These are phyloP conservation scores for Diorhabda sublineata DNA, from an alignment of 1,140 invertebrate species.

Conservation along the genomic window DNA sequence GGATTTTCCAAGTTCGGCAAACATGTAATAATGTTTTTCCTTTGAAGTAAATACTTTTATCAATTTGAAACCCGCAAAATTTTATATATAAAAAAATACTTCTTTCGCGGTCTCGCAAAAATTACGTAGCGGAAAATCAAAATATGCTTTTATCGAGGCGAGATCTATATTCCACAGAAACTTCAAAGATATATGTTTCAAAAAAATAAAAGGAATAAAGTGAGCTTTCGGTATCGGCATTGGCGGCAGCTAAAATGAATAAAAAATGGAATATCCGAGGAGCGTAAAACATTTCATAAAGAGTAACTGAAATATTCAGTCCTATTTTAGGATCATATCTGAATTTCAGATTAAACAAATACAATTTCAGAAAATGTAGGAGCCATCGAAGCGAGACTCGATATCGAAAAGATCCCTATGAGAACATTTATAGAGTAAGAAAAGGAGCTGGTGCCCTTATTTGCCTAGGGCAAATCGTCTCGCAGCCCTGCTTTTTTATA, in stretches of 20 bases:
- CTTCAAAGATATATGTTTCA: neutral
- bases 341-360: constrained; percentile 27
- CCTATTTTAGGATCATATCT: constrained; percentile 23
- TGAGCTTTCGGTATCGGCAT: neutral
- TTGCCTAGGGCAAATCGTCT: constrained; percentile 21
- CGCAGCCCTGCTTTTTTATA: constrained; percentile 11
- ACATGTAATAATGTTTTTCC: too few species aligned
- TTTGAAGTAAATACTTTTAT: neutral
- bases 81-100: neutral
- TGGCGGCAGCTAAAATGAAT: constrained; percentile 8
- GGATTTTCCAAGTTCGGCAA: too few species aligned
- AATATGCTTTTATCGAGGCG: constrained; percentile 1
- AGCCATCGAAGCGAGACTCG: constrained; percentile 17
- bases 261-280: constrained; percentile 15
- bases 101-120: neutral
- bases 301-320: constrained; percentile 23
- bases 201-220: constrained; percentile 5
- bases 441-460: constrained; percentile 21
- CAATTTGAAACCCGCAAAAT: neutral
- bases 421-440: constrained; percentile 13
- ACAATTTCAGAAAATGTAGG: constrained; percentile 24
- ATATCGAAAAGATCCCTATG: constrained; percentile 13
- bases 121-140: neutral
- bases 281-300: constrained; percentile 16
- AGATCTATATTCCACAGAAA: neutral